phyloP scores from a whole-genome alignment of 64 coral and sea anemone genomes.

The Stichodactyla mertensii region DNA sequence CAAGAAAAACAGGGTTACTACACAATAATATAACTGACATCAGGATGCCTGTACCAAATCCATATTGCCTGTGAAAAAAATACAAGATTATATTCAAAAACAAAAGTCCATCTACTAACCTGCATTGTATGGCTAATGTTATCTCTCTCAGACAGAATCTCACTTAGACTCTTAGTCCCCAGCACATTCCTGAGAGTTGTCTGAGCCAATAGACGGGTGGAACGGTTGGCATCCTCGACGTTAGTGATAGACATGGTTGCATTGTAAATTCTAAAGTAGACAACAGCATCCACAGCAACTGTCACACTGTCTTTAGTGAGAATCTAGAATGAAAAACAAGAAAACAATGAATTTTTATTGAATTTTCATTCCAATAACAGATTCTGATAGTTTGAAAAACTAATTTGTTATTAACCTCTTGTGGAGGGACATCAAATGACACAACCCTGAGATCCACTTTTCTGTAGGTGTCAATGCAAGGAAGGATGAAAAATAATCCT shows the following conservation, averaged over 20 bases:
- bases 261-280: slow-evolving; percentile 81
- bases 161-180: slow-evolving; percentile 75
- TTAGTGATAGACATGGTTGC: slow-evolving; percentile 80
- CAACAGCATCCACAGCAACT: slow-evolving; percentile 83
- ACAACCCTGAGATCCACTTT: slow-evolving; percentile 75
- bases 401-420: slow-evolving; percentile 46
- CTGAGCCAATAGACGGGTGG: slow-evolving; percentile 70
- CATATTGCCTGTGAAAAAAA: too few species aligned
- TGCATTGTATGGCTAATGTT: slow-evolving; percentile 76
- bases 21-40: too few species aligned
- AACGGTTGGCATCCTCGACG: slow-evolving; percentile 65
- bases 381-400: too few species aligned
- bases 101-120: not conserved
- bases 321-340: too few species aligned
- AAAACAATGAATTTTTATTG: too few species aligned
- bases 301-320: slow-evolving; percentile 87
- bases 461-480: slow-evolving; percentile 77
- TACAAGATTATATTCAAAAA: not conserved
- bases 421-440: slow-evolving; percentile 88
- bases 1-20: not conserved
- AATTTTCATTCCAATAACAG: too few species aligned
- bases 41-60: too few species aligned
- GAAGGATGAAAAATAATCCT: slow-evolving; percentile 85
- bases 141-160: slow-evolving; percentile 72
- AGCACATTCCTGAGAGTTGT: slow-evolving; percentile 80